Conservation (phyloP, 2,113 vertebrate genomes). For the Gobius niger region DNA sequence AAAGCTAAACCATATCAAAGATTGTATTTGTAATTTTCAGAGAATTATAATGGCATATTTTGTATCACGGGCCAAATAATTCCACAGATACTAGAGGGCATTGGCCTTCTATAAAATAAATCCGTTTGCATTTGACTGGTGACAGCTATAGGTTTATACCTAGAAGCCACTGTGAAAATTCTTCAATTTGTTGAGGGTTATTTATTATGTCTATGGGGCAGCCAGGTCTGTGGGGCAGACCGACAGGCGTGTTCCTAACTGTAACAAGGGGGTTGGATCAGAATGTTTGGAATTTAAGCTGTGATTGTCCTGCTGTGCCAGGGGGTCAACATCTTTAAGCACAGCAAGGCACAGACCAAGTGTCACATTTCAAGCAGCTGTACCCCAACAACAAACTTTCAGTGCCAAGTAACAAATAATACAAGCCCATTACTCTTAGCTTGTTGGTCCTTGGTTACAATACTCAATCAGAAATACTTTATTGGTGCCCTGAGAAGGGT, state of each 20-base stretch:
- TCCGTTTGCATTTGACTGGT: neutral
- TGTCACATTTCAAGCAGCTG: constrained; percentile 53
- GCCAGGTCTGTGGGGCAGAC: constrained; percentile 8
- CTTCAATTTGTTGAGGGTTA: constrained; percentile 13
- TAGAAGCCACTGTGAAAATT: constrained; percentile 17
- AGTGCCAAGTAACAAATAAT: neutral
- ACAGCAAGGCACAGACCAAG: neutral
- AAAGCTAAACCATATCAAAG: no score
- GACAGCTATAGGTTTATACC: constrained; percentile 13
- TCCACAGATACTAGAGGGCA: neutral
- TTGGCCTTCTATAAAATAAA: neutral
- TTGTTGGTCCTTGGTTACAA: no score
- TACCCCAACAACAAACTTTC: constrained; percentile 46
- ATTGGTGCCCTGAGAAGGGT: no score
- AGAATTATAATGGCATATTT: no score
- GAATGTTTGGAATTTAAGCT: constrained; percentile 62
- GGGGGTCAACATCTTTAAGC: constrained; percentile 46
- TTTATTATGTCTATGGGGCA: constrained; percentile 1
- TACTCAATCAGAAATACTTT: no score
- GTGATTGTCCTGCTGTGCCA: constrained; percentile 41
- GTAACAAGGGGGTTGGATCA: constrained; percentile 43
- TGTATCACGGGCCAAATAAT: no score
- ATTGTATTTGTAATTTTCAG: no score
- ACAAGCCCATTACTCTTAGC: no score
- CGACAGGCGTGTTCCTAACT: constrained; percentile 10